phyloP scores from a whole-genome alignment of 2,888 invertebrate species.

The Tryphoninae sp. region DNA sequence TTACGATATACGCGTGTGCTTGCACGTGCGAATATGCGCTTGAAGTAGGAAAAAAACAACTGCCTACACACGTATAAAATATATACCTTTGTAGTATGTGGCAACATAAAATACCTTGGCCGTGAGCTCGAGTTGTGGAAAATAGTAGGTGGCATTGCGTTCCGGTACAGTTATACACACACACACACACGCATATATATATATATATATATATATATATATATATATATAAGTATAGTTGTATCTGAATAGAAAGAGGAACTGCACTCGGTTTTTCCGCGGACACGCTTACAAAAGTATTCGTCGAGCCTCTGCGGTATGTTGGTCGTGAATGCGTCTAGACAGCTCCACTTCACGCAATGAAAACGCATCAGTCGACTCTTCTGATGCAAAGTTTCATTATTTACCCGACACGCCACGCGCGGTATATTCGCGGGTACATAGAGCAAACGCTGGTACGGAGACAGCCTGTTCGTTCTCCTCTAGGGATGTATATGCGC shows the following conservation, averaged over 20 bases:
- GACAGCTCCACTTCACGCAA: slow-evolving; percentile 77
- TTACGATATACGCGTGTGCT: slow-evolving; percentile 17
- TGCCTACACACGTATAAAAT: slow-evolving; percentile 14
- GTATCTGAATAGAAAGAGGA: slow-evolving; percentile 33
- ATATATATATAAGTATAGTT: slow-evolving; percentile 14
- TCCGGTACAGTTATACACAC: slow-evolving; percentile 10
- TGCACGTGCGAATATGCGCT: slow-evolving; percentile 47
- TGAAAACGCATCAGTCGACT: slow-evolving; percentile 71
- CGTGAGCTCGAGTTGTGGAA: slow-evolving; percentile 45
- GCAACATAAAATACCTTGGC: slow-evolving; percentile 57
- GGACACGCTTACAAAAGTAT: slow-evolving; percentile 69
- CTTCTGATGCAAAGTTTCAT: slow-evolving; percentile 63
- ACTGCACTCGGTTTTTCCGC: slow-evolving; percentile 43
- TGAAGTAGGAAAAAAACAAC: slow-evolving; percentile 34
- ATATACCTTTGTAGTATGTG: slow-evolving; percentile 30
- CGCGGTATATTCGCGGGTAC: slow-evolving; percentile 40
- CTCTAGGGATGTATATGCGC: slow-evolving; percentile 10
- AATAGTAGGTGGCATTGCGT: slow-evolving; percentile 59
- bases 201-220: too few species aligned
- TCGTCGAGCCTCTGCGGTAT: slow-evolving; percentile 66
- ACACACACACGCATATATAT: too few species aligned
- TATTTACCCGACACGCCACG: slow-evolving; percentile 55
- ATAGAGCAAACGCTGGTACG: background rate
- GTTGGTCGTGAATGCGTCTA: slow-evolving; percentile 75
- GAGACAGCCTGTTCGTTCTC: slow-evolving; percentile 30